Evolutionary conservation across 2,113 vertebrate species (phyloP), one percentile per base, ranked within the genome.

Genomic region (Catharus minimus): DNA sequence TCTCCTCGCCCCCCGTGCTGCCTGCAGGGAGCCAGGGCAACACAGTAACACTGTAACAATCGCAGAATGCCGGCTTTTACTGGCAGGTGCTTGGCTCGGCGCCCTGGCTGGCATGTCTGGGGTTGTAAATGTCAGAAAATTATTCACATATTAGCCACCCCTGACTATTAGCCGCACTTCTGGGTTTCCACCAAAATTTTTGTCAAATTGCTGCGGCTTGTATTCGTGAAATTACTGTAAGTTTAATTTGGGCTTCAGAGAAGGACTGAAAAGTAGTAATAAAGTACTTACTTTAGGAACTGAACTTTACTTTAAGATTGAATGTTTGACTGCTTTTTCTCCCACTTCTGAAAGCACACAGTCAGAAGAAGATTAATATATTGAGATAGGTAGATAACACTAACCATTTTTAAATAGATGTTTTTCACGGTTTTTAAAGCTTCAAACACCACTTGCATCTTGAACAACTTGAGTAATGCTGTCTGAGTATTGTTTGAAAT

Each of bases 401-500:
- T 47, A 89, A 78, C 58, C 10, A 27, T 61, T 36, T 73, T 88
- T 36, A 81, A 96, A 89, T 87, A 44, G 26, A 27, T 67, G 7
- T 26, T 90, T 88, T 94, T 91, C 43, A 74, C 11, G 20, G 28
- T 64, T n/a, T 90, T 91, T 75, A 82, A 90, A 73, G 15, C 38
- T 95, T 90, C 21, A 30, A 88, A 92, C 41, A 75, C 65, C 71
- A 77, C 49, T 84, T 78, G 50, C 50, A 49, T 81, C 65, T 88
- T 65, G 66, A 84, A 78, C 12, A 90, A 94, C 19, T 86, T 77
- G 50, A 24, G 77, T 21, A 73, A 89, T 72, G 41, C 73, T 96
- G 94, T 94, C 93, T 92, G 69, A 92, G 80, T 84, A 86, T 58
- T 92, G 26, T 69, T 39, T 76, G 50, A 92, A 89, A 92, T 93